Conservation (phyloP, 2,113 vertebrate species). For the Cranoglanis bouderius region DNA sequence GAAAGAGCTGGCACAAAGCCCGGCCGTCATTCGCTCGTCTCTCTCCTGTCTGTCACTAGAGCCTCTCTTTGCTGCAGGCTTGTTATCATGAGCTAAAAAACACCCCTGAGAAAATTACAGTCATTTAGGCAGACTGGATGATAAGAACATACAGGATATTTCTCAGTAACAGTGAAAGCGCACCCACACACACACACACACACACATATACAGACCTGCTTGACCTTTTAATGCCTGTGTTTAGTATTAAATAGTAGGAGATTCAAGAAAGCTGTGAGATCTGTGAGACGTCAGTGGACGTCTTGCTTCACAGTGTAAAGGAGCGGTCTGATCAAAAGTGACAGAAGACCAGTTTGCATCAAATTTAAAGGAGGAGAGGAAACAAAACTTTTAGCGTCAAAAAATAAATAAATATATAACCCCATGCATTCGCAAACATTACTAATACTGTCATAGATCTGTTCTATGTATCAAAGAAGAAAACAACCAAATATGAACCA, state of each 20-base stretch:
- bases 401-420: too few relatives aligned
- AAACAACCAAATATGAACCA: not conserved
- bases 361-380: not conserved
- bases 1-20: constrained; percentile 25
- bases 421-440: too few relatives aligned
- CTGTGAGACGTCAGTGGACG: not conserved
- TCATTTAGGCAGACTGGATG: constrained; percentile 13
- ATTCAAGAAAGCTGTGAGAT: not conserved
- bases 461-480: not conserved
- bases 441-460: not conserved
- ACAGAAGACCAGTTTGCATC: not conserved
- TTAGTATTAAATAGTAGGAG: not conserved
- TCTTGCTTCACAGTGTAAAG: not conserved
- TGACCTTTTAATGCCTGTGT: not conserved
- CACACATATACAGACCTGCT: not conserved
- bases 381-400: not conserved
- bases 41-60: constrained; percentile 15
- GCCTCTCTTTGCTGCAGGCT: constrained; percentile 3
- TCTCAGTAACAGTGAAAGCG: not conserved
- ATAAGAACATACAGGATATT: constrained; percentile 2
- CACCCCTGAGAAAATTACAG: constrained; percentile 22
- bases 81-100: constrained; percentile 11
- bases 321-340: not conserved
- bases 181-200: not conserved
- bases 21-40: not conserved